phyloP scores from a whole-genome alignment of 2,113 vertebrate species.

The Phaetusa simplex region DNA sequence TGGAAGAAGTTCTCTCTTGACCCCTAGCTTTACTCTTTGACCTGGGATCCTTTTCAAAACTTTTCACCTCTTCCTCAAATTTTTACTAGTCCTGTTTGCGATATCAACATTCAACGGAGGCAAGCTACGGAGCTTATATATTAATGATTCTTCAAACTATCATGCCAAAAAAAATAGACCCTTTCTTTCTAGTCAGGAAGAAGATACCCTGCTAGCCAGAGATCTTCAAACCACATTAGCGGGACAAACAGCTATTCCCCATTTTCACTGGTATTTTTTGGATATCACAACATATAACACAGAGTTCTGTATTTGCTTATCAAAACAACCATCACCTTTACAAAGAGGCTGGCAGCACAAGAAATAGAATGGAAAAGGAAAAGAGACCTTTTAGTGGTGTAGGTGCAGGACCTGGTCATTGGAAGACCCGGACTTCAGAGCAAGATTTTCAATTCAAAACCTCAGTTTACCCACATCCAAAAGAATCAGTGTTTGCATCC shows the following conservation, averaged over 20 bases:
- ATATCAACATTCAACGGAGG: background rate
- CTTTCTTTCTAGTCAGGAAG: background rate
- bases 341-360: background rate
- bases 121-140: background rate
- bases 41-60: background rate
- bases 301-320: background rate
- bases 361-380: background rate
- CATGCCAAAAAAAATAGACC: background rate
- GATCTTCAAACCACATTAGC: background rate
- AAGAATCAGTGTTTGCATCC: background rate
- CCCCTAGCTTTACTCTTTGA: no score
- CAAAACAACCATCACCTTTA: background rate
- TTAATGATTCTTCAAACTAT: background rate
- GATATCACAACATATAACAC: rapidly evolving
- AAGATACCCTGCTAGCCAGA: background rate
- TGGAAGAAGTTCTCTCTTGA: background rate
- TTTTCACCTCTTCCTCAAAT: background rate
- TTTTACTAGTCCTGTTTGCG: rapidly evolving
- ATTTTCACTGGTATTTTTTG: background rate
- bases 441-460: background rate
- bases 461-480: background rate
- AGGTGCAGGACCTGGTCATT: background rate
- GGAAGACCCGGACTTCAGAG: background rate
- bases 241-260: background rate
- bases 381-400: background rate